Percentiles rank a stretch among this genome's conserved stretches.
Conservation (phyloP, 2,113 vertebrate species). For the Megalops atlanticus region DNA sequence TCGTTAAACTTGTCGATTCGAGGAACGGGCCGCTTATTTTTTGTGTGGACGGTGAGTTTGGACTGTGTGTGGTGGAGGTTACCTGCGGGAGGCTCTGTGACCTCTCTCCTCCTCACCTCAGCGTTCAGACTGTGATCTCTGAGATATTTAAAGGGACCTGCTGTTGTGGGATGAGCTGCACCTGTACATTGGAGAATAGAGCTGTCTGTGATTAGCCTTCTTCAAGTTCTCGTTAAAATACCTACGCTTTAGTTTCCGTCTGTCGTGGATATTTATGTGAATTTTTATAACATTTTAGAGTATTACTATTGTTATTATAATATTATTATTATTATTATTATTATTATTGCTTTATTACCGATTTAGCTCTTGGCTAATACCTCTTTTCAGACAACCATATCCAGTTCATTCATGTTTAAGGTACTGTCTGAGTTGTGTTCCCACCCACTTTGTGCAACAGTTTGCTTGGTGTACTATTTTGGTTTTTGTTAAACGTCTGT, state of each 20-base stretch:
- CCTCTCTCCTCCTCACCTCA: background rate
- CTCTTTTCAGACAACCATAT: slow-evolving; percentile 42
- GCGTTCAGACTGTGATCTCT: slow-evolving; percentile 40
- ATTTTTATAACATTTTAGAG: slow-evolving; percentile 40
- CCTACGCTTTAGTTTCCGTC: slow-evolving; percentile 52
- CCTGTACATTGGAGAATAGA: slow-evolving; percentile 51
- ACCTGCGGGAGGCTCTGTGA: slow-evolving; percentile 46
- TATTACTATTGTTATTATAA: slow-evolving; percentile 29
- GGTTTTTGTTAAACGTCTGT: slow-evolving; percentile 13
- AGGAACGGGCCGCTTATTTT: slow-evolving; percentile 44
- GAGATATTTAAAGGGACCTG: slow-evolving; percentile 61
- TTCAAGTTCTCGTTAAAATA: slow-evolving; percentile 62
- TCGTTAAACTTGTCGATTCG: slow-evolving; percentile 48
- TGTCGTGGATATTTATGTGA: slow-evolving; percentile 59
- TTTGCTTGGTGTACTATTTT: slow-evolving; percentile 37
- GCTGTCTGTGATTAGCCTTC: slow-evolving; percentile 58
- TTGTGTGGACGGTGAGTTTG: too few species aligned
- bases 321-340: background rate
- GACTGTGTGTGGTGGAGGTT: too few species aligned
- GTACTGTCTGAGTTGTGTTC: slow-evolving; percentile 35
- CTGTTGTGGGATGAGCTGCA: slow-evolving; percentile 51
- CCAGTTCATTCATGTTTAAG: slow-evolving; percentile 58
- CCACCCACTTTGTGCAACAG: background rate
- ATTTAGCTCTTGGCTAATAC: slow-evolving; percentile 40
- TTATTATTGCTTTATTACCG: slow-evolving; percentile 32